Evolutionary conservation across 2,888 invertebrate species (phyloP), one percentile per base, ranked within the genome.

Genomic region (Lycaena phlaeas): DNA sequence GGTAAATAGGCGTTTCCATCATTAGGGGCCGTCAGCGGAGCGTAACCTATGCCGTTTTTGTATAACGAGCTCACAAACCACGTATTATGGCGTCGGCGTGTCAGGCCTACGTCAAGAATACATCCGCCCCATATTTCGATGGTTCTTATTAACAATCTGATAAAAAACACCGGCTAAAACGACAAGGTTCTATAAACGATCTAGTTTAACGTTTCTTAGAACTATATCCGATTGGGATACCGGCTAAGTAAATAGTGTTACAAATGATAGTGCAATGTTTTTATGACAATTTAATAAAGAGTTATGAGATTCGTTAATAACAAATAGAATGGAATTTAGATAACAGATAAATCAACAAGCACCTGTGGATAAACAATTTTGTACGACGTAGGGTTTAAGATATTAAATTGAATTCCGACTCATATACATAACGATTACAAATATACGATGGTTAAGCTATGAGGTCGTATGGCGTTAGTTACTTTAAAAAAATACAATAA

Each of bases 261-360:
- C 68, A 74, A 73, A 81, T 76, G 71, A 64, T 63, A 56, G 57
- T 54, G 55, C 64, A 71, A 68, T 68, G 64, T 70, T 71, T 75
- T 68, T 59, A 68, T 78, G 81, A 84, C 79, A 79, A 66, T 79
- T 70, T 78, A 79, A 82, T 82, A 61, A 59, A 61, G 66, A 59
- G 61, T 59, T 68, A 70, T 70, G 65, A 53, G 58, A 56, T 52
- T 68, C 67, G 68, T 75, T 73, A 66, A 64, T 71, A 73, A 73
- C 65, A 72, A 74, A 78, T 73, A 71, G 53, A 37, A 38, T 55
- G 50, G 62, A 61, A 68, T 62, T 57, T 47, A 63, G 63, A 71
- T 59, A 55, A 55, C 50, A 31, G 27, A 15, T 51, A 46, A 49
- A 49, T 51, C 50, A 54, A n/a, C n/a, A n/a, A n/a, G 36, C 48